These are phyloP conservation scores for Melipona bicolor DNA, from an alignment of 2,888 invertebrate genomes.

Conservation along the genomic window DNA sequence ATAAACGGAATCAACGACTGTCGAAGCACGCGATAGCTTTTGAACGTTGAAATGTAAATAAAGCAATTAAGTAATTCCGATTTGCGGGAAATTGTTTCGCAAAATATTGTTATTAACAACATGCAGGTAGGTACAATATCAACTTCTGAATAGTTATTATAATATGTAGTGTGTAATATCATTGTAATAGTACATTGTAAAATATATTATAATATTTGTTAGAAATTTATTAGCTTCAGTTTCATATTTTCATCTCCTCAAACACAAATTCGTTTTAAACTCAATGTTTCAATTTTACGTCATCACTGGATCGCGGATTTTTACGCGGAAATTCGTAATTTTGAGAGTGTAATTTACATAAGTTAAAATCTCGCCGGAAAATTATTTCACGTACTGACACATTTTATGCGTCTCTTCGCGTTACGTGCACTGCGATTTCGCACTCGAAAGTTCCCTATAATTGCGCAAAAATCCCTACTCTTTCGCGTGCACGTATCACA, in stretches of 20 bases:
- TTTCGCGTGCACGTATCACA: neutral
- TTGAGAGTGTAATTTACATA: no score
- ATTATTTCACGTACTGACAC: no score
- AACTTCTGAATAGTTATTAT: no score
- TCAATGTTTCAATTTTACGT: neutral
- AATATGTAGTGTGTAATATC: no score
- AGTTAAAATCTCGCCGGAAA: no score
- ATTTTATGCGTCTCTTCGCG: no score
- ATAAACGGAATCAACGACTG: neutral
- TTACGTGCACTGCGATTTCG: no score
- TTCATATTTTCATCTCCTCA: neutral
- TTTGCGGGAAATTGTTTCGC: neutral
- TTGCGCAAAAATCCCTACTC: neutral
- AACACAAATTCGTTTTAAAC: neutral
- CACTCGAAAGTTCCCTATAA: no score
- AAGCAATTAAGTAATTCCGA: neutral
- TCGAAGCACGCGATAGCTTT: neutral
- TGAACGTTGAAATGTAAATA: constrained; percentile 1
- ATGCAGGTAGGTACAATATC: neutral
- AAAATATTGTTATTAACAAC: neutral
- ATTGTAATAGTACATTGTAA: no score
- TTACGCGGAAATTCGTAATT: no score
- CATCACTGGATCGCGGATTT: no score
- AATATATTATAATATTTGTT: no score
- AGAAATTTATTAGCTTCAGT: neutral